These are phyloP conservation scores for Papilio glaucus DNA, from an alignment of 1,140 invertebrate species.

Conservation along the genomic window DNA sequence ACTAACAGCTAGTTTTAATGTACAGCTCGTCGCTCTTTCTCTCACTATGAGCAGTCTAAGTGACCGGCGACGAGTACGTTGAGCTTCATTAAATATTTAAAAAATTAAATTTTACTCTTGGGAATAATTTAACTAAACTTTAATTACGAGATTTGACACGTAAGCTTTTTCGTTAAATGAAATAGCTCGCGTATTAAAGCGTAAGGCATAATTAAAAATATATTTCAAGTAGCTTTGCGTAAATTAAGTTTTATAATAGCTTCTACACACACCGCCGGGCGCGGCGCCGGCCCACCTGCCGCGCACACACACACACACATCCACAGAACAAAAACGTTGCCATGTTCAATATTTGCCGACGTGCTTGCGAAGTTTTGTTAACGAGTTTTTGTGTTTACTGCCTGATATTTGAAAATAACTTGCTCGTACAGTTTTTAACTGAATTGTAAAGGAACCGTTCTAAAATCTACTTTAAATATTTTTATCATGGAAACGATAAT, in stretches of 20 bases:
- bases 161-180: background rate
- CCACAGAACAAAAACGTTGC: background rate
- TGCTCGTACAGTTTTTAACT: no score
- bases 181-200: background rate
- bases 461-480: no score
- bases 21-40: background rate
- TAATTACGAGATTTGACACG: slow-evolving; percentile 1
- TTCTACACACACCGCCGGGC: background rate
- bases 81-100: background rate
- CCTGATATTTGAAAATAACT: no score
- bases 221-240: background rate
- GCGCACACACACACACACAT: background rate
- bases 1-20: background rate
- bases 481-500: no score
- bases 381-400: slow-evolving; percentile 1
- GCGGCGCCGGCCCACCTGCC: no score
- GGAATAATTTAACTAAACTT: background rate
- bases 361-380: background rate
- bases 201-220: background rate
- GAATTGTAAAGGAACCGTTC: no score
- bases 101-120: background rate
- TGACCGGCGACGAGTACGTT: background rate
- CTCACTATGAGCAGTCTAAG: background rate
- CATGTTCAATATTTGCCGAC: slow-evolving; percentile 1
- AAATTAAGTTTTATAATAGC: slow-evolving; percentile 1